A percentile compares a stretch with the other conserved stretches of the same genome.
These are phyloP conservation scores for Hydriomena furcata DNA, from an alignment of 2,888 invertebrate species.

Conservation along the genomic window DNA sequence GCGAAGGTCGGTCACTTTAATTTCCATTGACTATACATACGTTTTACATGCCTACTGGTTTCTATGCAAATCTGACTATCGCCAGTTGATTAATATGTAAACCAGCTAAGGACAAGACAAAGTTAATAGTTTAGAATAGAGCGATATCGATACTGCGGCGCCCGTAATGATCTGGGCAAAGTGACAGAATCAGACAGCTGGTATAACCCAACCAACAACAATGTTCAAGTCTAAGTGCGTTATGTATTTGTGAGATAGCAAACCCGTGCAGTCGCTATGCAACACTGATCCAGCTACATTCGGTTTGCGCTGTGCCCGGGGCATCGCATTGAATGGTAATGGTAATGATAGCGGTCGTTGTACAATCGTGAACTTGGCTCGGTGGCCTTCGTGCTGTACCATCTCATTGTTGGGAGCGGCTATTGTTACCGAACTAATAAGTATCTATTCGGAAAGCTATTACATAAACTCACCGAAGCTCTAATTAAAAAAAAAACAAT, in stretches of 20 bases:
- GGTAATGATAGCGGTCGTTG: constrained; percentile 75
- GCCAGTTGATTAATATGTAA: constrained; percentile 33
- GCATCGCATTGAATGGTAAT: constrained; percentile 71
- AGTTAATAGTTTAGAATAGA: constrained; percentile 42
- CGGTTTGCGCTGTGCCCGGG: constrained; percentile 26
- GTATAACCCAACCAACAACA: not conserved
- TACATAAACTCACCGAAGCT: constrained; percentile 26
- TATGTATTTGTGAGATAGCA: too few species aligned
- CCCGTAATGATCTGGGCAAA: constrained; percentile 44
- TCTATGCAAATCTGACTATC: constrained; percentile 25
- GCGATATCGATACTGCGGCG: too few species aligned
- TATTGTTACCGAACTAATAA: constrained; percentile 45
- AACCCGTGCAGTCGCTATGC: not conserved
- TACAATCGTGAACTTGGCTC: constrained; percentile 74
- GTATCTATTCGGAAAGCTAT: constrained; percentile 33
- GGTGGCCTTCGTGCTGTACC: constrained; percentile 64
- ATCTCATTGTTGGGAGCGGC: constrained; percentile 55
- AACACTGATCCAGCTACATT: constrained; percentile 16
- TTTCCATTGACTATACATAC: too few species aligned
- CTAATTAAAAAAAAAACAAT: not conserved
- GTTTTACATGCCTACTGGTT: not conserved
- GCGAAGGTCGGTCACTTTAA: constrained; percentile 2
- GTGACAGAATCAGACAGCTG: constrained; percentile 1
- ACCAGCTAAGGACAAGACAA: constrained; percentile 29
- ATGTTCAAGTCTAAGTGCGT: not conserved